Evolutionary conservation across 2,797 vertebrate species (phyloP).

Genomic region (Poeciliopsis infans): DNA sequence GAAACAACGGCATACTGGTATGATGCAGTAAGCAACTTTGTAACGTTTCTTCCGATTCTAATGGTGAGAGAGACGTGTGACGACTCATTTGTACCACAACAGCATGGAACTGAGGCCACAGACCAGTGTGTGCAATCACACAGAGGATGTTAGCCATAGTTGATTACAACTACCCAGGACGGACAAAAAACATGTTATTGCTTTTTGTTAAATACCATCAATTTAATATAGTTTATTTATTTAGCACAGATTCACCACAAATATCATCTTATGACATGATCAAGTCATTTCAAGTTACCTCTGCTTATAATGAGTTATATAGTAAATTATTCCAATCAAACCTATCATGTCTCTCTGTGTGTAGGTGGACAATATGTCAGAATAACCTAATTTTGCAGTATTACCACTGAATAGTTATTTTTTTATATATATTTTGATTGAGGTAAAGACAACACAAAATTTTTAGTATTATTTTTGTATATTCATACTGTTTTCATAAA

Average conservation of each 20-base stretch:
- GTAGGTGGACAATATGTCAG: not conserved
- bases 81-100: not conserved
- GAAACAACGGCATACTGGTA: not conserved
- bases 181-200: not conserved
- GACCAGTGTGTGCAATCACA: not conserved
- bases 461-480: not conserved
- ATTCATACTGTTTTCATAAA: not conserved
- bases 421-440: not conserved
- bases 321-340: not conserved
- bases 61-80: not conserved
- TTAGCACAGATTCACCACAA: not conserved
- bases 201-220: not conserved
- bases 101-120: not conserved
- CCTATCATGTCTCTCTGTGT: not conserved
- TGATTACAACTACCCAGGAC: not conserved
- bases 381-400: not conserved
- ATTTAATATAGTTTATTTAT: not conserved
- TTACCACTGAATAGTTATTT: not conserved
- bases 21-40: not conserved
- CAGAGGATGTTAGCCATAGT: not conserved
- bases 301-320: not conserved
- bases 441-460: not conserved
- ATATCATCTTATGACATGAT: not conserved
- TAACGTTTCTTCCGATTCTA: not conserved
- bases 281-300: not conserved